Conservation (phyloP, 2,797 vertebrate species). For the Danio kyathit region DNA sequence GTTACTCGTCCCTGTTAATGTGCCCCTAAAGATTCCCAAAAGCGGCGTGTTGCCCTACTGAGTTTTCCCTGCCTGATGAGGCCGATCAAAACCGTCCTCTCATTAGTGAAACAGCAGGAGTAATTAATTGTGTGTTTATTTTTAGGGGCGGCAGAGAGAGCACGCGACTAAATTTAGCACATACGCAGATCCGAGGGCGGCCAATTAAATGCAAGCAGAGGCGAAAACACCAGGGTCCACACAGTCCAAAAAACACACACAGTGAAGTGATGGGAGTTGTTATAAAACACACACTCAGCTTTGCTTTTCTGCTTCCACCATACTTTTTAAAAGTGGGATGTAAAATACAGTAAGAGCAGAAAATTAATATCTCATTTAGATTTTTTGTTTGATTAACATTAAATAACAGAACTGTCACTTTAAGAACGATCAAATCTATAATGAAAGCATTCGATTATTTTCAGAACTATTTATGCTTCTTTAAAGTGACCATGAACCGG, state of each 20-base stretch:
- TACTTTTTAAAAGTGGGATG: no score
- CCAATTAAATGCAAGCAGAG: slow-evolving; percentile 55
- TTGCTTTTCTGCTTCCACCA: background rate
- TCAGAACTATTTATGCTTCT: no score
- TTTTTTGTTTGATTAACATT: no score
- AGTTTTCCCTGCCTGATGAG: slow-evolving; percentile 21
- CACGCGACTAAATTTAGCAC: slow-evolving; percentile 51
- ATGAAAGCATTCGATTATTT: no score
- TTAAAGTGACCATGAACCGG: no score
- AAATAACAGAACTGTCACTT: no score
- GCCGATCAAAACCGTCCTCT: slow-evolving; percentile 34
- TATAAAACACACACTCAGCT: background rate
- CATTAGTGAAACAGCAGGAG: slow-evolving; percentile 49
- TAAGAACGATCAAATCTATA: no score
- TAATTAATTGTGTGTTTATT: slow-evolving; percentile 63
- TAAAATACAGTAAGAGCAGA: no score
- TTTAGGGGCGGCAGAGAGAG: slow-evolving; percentile 39
- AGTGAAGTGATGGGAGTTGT: background rate
- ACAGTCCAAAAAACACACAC: background rate
- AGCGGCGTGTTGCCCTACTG: background rate
- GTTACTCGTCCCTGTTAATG: background rate
- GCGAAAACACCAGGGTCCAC: slow-evolving; percentile 29
- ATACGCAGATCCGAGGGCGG: slow-evolving; percentile 18
- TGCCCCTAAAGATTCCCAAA: slow-evolving; percentile 8
- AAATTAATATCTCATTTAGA: no score